A percentile compares a stretch with the other conserved stretches of the same genome.
These are phyloP conservation scores for Setipinna tenuifilis DNA, from an alignment of 2,797 vertebrate genomes.

Conservation along the genomic window DNA sequence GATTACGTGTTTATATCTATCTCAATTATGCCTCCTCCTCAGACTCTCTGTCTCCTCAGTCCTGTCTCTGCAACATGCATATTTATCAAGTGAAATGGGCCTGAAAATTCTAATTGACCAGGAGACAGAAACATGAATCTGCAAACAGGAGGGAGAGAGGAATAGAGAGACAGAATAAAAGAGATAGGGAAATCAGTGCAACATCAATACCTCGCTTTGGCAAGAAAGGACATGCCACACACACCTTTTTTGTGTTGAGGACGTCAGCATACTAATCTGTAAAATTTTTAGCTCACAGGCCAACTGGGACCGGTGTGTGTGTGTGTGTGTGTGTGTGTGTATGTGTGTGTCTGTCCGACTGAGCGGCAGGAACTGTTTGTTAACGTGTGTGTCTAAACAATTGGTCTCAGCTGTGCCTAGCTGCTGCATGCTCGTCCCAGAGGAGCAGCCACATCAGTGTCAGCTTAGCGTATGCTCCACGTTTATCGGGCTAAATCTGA, in stretches of 20 bases:
- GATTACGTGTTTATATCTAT: slow-evolving; percentile 43
- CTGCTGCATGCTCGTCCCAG: slow-evolving; percentile 54
- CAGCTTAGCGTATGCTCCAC: slow-evolving; percentile 41
- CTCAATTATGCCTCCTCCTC: background rate
- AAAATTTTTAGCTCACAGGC: slow-evolving; percentile 49
- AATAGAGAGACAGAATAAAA: background rate
- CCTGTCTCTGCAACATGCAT: slow-evolving; percentile 19
- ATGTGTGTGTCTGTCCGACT: slow-evolving; percentile 12
- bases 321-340: background rate
- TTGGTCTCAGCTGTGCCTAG: slow-evolving; percentile 62
- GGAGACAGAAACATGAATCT: slow-evolving; percentile 32
- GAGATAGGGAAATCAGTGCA: background rate
- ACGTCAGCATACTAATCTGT: slow-evolving; percentile 41
- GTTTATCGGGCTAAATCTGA: background rate
- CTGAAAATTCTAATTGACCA: slow-evolving; percentile 31
- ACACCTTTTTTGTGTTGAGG: background rate
- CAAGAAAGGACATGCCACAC: background rate
- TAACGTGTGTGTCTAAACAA: slow-evolving; percentile 59
- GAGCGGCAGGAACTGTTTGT: slow-evolving; percentile 39
- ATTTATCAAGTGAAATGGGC: slow-evolving; percentile 40
- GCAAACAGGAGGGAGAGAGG: slow-evolving; percentile 27
- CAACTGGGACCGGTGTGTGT: slow-evolving; percentile 51
- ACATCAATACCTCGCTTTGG: background rate
- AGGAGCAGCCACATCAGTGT: slow-evolving; percentile 56
- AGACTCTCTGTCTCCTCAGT: too few species aligned